Conservation (phyloP, 2,888 invertebrate species). For the Allygus modestus region DNA sequence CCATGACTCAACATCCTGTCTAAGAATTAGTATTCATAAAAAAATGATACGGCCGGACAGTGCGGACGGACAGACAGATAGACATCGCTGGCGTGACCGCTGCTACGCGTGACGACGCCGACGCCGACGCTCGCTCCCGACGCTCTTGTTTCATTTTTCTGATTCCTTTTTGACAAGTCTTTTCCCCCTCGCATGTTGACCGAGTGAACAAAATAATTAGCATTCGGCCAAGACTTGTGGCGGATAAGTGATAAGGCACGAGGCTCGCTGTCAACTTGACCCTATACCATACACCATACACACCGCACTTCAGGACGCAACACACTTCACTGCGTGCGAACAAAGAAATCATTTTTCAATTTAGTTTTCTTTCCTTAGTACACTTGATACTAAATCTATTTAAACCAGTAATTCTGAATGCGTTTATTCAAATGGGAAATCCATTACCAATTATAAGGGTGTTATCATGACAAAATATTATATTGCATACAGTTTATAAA, state of each 20-base stretch:
- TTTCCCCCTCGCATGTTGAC: conserved; percentile 47
- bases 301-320: neutral
- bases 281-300: neutral
- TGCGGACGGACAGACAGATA: conserved; percentile 44
- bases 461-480: too few relatives aligned
- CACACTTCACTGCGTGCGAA: too few relatives aligned
- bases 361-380: too few relatives aligned
- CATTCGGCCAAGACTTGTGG: conserved; percentile 47
- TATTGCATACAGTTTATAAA: too few relatives aligned
- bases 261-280: neutral
- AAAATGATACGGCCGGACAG: conserved; percentile 49
- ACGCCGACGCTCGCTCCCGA: too few relatives aligned
- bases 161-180: conserved; percentile 56
- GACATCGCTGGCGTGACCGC: conserved; percentile 42
- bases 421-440: too few relatives aligned
- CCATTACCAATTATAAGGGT: too few relatives aligned
- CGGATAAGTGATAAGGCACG: conserved; percentile 29
- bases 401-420: too few relatives aligned
- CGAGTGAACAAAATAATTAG: conserved; percentile 64
- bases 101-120: neutral
- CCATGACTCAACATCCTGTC: conserved; percentile 58
- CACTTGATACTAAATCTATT: too few relatives aligned
- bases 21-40: conserved; percentile 60
- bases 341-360: too few relatives aligned
- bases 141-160: conserved; percentile 59